phyloP scores from a whole-genome alignment of 2,888 invertebrate genomes.

The Metellina segmentata region DNA sequence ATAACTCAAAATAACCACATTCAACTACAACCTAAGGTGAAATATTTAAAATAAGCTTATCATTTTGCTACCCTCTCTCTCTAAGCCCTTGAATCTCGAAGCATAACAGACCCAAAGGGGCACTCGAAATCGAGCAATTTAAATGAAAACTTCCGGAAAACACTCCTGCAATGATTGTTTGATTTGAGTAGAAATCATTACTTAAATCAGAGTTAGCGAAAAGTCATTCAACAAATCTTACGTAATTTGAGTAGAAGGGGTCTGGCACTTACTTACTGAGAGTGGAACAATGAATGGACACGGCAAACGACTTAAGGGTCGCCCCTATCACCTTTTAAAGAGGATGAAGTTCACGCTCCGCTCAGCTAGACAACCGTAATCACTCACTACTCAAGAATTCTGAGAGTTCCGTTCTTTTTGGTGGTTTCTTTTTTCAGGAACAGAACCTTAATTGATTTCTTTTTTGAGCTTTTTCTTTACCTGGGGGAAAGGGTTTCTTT shows the following conservation, averaged over 20 bases:
- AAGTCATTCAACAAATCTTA: background rate
- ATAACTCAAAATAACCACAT: too few species aligned
- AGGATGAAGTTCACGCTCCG: constrained; percentile 10
- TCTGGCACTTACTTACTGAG: constrained; percentile 7
- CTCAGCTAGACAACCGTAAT: constrained; percentile 20
- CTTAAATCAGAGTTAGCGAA: background rate
- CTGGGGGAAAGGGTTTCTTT: constrained; percentile 42
- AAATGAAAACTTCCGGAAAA: too few species aligned
- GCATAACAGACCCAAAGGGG: too few species aligned
- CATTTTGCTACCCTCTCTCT: too few species aligned
- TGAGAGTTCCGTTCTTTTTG: constrained; percentile 41
- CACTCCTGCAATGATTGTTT: too few species aligned
- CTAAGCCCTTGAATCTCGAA: too few species aligned
- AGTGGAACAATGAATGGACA: background rate
- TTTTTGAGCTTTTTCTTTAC: constrained; percentile 25
- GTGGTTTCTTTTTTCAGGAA: constrained; percentile 31
- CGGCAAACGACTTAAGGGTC: background rate
- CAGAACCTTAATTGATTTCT: constrained; percentile 59
- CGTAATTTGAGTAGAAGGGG: background rate
- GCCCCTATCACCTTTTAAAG: constrained; percentile 38
- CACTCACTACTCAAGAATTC: constrained; percentile 71
- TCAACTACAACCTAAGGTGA: too few species aligned
- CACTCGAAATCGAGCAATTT: too few species aligned
- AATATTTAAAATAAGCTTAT: too few species aligned
- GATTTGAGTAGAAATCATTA: too few species aligned